A percentile compares a stretch with the other conserved stretches of the same genome.
Conservation (phyloP, 2,113 vertebrate species). For the Centropristis striata region DNA sequence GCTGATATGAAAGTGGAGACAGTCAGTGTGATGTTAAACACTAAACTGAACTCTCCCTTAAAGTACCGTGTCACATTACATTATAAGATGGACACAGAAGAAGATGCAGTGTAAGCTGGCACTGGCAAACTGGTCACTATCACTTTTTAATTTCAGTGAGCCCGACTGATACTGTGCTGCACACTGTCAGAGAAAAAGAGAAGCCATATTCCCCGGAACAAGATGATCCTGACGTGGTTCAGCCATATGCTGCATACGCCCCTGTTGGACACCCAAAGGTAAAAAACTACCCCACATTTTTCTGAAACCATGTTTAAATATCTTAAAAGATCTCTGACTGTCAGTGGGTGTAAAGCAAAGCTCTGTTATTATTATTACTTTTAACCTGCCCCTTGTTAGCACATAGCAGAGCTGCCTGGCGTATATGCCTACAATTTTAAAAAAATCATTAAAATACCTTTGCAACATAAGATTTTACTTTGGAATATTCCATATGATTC, state of each 20-base stretch:
- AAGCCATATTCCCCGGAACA: slow-evolving; percentile 82
- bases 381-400: too few relatives aligned
- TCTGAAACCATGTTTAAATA: background rate
- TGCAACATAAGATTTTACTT: too few relatives aligned
- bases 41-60: background rate
- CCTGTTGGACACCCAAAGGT: slow-evolving; percentile 87
- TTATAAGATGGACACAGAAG: too few relatives aligned
- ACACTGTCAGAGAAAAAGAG: slow-evolving; percentile 80
- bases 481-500: too few relatives aligned
- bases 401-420: background rate
- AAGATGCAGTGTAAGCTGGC: background rate
- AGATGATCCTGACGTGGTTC: slow-evolving; percentile 81
- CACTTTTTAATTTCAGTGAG: slow-evolving; percentile 63
- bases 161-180: slow-evolving; percentile 9
- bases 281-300: background rate
- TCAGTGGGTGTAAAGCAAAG: too few relatives aligned
- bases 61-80: too few relatives aligned
- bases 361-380: too few relatives aligned
- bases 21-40: background rate
- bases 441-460: too few relatives aligned
- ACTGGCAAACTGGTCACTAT: background rate
- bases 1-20: background rate
- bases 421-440: background rate
- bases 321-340: background rate
- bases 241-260: slow-evolving; percentile 89